Conservation (phyloP, 2,797 vertebrate genomes). For the Cirrhinus molitorella region DNA sequence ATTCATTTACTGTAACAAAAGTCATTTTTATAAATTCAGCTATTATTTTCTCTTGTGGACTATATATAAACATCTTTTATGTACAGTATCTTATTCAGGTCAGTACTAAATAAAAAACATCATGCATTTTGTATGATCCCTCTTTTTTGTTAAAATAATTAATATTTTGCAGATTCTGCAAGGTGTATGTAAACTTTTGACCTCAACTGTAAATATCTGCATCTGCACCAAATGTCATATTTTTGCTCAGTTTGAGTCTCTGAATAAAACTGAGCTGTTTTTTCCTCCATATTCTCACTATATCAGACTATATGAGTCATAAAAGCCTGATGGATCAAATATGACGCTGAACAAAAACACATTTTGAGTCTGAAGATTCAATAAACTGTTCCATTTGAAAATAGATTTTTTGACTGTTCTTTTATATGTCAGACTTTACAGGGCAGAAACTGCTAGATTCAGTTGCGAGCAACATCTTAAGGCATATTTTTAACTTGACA, state of each 20-base stretch:
- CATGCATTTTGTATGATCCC: too few species aligned
- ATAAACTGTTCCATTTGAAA: background rate
- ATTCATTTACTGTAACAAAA: too few species aligned
- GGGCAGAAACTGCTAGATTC: background rate
- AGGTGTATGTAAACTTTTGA: too few species aligned
- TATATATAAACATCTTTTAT: background rate
- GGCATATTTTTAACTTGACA: slow-evolving; percentile 4
- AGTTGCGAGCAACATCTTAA: background rate
- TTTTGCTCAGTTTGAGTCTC: background rate
- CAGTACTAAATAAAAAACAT: too few species aligned
- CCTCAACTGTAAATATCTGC: background rate
- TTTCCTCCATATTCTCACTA: background rate
- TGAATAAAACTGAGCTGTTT: background rate
- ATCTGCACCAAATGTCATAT: background rate
- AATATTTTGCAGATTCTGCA: too few species aligned
- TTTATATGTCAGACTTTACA: background rate
- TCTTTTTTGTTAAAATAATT: too few species aligned
- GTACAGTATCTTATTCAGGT: too few species aligned
- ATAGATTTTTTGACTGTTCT: background rate
- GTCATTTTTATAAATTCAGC: too few species aligned
- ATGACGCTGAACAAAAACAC: background rate
- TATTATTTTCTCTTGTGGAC: too few species aligned
- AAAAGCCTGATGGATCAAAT: background rate
- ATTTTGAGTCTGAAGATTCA: background rate
- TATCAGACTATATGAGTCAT: background rate